These are phyloP conservation scores for Cyrtorhinus lividipennis DNA, from an alignment of 1,140 invertebrate species.

Conservation along the genomic window DNA sequence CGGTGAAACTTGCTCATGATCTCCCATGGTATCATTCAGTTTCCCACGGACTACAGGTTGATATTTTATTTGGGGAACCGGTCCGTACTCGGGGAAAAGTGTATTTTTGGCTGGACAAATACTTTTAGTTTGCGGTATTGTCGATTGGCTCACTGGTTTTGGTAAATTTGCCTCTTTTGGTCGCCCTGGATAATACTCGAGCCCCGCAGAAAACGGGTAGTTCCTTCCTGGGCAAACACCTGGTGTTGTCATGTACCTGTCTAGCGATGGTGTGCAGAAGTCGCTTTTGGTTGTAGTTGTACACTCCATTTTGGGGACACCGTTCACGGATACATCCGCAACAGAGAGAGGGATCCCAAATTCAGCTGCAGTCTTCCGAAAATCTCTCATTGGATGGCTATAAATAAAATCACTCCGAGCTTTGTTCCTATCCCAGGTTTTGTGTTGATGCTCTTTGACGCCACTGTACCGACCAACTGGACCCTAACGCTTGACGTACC, in stretches of 20 bases:
- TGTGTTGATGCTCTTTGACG: neutral
- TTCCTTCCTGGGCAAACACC: neutral
- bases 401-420: neutral
- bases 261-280: neutral
- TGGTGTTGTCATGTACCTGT: neutral
- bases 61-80: neutral
- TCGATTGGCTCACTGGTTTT: too few species aligned
- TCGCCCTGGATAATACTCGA: neutral
- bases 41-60: too few species aligned
- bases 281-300: neutral
- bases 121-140: neutral
- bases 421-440: slow-evolving; percentile 8
- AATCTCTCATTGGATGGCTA: neutral
- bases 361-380: neutral
- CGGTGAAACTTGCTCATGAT: too few species aligned
- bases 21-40: too few species aligned
- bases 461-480: neutral
- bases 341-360: neutral
- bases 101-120: neutral
- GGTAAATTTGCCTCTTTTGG: too few species aligned
- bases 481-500: too few species aligned
- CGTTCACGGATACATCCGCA: neutral
- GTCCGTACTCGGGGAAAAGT: neutral
- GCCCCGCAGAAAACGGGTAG: neutral
- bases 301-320: neutral